Evolutionary conservation across 2,797 vertebrate species (phyloP).

Genomic region (Muscicapa striata): DNA sequence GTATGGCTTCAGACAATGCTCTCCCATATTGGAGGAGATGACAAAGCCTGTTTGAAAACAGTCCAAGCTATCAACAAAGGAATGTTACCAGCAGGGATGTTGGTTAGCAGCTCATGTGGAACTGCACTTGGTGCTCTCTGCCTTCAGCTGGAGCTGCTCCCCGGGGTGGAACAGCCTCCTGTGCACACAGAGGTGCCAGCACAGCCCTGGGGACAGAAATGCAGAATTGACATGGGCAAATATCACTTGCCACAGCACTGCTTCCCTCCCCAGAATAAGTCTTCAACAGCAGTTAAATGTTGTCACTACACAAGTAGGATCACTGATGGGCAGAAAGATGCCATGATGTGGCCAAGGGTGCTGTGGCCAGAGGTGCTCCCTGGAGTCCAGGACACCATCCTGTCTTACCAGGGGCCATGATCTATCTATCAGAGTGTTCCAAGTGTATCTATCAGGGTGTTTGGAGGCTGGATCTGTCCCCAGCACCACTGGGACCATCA

Average conservation of each 20-base stretch:
- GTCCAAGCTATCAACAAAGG: not conserved
- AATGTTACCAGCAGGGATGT: not conserved
- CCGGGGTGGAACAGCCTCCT: rapidly evolving
- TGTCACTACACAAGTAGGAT: not conserved
- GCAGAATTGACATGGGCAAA: rapidly evolving
- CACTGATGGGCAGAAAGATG: not conserved
- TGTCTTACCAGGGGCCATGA: rapidly evolving
- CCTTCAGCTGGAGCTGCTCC: not conserved
- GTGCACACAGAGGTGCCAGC: not conserved
- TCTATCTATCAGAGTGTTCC: not conserved
- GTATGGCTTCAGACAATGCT: not conserved
- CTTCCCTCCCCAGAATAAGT: not conserved
- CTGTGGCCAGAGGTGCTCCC: not conserved
- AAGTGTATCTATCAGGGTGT: not conserved
- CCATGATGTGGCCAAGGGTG: not conserved
- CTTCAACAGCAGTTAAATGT: not conserved
- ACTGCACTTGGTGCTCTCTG: not conserved
- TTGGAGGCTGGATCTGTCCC: not conserved
- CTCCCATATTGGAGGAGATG: not conserved
- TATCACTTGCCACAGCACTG: rapidly evolving
- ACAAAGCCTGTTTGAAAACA: constrained; percentile 13
- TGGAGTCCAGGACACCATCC: not conserved
- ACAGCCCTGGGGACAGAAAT: not conserved
- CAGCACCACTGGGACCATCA: not conserved
- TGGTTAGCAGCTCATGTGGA: not conserved